Percentiles rank a stretch among this genome's conserved stretches.
phyloP scores from a whole-genome alignment of 2,888 invertebrate genomes.

The Chloroclysta siterata region DNA sequence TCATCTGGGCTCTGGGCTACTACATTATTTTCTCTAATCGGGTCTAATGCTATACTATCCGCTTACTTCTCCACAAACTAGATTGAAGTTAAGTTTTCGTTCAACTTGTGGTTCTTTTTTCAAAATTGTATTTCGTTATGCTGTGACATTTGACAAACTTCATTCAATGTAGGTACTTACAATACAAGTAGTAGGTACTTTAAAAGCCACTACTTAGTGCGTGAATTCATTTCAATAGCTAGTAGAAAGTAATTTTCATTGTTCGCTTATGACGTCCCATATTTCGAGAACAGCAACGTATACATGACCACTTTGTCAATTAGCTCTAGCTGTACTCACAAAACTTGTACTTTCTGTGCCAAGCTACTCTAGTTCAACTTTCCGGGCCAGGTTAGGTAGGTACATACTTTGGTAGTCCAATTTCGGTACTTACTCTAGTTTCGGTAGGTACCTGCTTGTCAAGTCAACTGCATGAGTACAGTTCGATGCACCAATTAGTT shows the following conservation, averaged over 20 bases:
- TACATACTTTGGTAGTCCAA: constrained; percentile 15
- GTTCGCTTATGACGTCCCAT: constrained; percentile 43
- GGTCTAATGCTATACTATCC: constrained; percentile 60
- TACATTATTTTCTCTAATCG: constrained; percentile 67
- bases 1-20: constrained; percentile 66
- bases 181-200: background rate
- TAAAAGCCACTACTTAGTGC: constrained; percentile 41
- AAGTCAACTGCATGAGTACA: constrained; percentile 25
- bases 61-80: constrained; percentile 49
- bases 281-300: constrained; percentile 33
- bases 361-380: constrained; percentile 6
- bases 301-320: background rate
- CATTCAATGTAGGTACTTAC: too few relatives aligned
- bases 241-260: constrained; percentile 55
- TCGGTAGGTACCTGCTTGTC: constrained; percentile 26
- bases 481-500: constrained; percentile 32
- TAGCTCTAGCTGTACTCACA: background rate
- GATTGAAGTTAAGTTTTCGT: constrained; percentile 46
- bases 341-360: constrained; percentile 23
- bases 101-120: background rate
- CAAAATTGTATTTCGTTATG: too few relatives aligned
- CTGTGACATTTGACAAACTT: too few relatives aligned
- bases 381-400: background rate
- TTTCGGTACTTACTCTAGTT: constrained; percentile 27
- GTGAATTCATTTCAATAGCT: constrained; percentile 54